Conservation (phyloP, 1,140 invertebrate species). For the Zaprionus taronus region DNA sequence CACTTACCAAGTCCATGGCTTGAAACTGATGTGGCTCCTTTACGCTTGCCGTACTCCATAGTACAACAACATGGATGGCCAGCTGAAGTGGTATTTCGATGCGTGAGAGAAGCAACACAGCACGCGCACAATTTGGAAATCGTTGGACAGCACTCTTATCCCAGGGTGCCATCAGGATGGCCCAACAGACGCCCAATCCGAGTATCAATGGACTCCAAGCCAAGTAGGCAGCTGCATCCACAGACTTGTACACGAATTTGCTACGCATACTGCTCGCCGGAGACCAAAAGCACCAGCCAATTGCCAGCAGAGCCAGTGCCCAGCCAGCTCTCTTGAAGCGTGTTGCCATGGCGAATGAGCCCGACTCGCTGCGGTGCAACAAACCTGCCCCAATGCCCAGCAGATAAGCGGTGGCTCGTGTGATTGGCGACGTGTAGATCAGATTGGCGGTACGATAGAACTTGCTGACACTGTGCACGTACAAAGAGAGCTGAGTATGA, state of each 20-base stretch:
- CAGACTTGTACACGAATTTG: constrained; percentile 87
- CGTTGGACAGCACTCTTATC: constrained; percentile 30
- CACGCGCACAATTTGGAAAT: constrained; percentile 39
- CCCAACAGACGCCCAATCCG: constrained; percentile 87
- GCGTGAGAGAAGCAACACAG: constrained; percentile 57
- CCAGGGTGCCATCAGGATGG: constrained; percentile 57
- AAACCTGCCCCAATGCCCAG: constrained; percentile 88
- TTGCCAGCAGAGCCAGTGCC: constrained; percentile 85
- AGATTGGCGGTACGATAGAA: constrained; percentile 88
- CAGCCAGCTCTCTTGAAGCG: constrained; percentile 77
- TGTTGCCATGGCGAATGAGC: constrained; percentile 80
- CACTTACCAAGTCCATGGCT: constrained; percentile 58
- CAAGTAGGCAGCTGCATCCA: constrained; percentile 88
- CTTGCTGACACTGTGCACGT: constrained; percentile 87
- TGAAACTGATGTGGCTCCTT: constrained; percentile 63
- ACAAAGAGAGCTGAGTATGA: neutral
- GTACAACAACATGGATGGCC: constrained; percentile 57
- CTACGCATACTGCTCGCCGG: constrained; percentile 86
- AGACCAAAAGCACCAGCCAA: constrained; percentile 87
- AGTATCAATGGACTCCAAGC: constrained; percentile 88
- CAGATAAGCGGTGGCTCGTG: constrained; percentile 88
- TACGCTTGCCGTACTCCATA: constrained; percentile 60
- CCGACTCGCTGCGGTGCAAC: constrained; percentile 85
- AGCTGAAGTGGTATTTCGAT: constrained; percentile 65
- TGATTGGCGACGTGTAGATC: constrained; percentile 87